phyloP scores from a whole-genome alignment of 2,888 invertebrate genomes.

The Scaeva pyrastri region DNA sequence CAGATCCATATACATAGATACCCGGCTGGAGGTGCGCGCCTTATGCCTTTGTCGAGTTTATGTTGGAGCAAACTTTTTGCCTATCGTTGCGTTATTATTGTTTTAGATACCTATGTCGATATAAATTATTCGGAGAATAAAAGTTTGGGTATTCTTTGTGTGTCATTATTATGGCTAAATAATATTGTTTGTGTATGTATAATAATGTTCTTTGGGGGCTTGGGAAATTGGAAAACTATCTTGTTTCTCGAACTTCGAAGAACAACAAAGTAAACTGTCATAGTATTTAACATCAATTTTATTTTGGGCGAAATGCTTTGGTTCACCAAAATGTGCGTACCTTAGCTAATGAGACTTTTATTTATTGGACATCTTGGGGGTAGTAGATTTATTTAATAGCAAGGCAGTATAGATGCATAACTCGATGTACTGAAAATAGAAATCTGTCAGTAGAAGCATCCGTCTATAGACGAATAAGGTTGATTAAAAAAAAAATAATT shows the following conservation, averaged over 20 bases:
- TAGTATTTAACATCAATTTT: conserved; percentile 28
- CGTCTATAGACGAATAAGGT: too few relatives aligned
- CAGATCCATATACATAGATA: background rate
- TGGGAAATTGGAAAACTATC: conserved; percentile 18
- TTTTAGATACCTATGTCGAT: conserved; percentile 74
- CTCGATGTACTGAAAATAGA: too few relatives aligned
- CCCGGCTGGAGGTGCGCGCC: conserved; percentile 31
- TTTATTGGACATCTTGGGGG: conserved; percentile 10
- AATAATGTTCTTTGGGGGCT: conserved; percentile 22
- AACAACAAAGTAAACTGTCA: conserved; percentile 10
- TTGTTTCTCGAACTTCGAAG: conserved; percentile 8
- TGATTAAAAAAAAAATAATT: too few relatives aligned
- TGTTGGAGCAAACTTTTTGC: conserved; percentile 57
- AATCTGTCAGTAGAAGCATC: too few relatives aligned
- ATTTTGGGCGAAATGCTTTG: background rate
- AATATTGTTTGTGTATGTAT: conserved; percentile 53
- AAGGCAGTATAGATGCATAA: too few relatives aligned
- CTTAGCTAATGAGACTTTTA: background rate
- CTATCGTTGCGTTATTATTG: conserved; percentile 72
- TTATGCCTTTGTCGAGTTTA: conserved; percentile 37
- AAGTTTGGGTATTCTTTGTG: conserved; percentile 64
- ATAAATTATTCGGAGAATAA: conserved; percentile 71
- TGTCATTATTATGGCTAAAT: conserved; percentile 73
- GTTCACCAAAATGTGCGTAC: background rate
- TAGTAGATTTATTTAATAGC: conserved; percentile 23